These are phyloP conservation scores for Barbus barbus DNA, from an alignment of 2,113 vertebrate genomes.

Conservation along the genomic window DNA sequence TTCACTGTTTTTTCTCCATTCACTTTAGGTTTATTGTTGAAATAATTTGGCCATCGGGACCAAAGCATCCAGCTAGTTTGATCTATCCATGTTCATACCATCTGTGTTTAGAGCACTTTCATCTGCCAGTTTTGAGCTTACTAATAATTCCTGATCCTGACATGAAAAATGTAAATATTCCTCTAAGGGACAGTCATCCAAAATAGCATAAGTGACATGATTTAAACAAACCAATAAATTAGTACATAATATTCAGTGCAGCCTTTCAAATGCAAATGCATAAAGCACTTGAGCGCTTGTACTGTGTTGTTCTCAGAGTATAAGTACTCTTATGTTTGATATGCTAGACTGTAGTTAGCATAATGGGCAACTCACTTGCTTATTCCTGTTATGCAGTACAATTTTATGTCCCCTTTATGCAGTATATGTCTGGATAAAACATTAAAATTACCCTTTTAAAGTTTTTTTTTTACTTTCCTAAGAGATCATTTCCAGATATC, in stretches of 20 bases:
- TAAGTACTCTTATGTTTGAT: conserved; percentile 17
- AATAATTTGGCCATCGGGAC: conserved; percentile 10
- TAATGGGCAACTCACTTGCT: not conserved
- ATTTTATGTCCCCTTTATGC: not conserved
- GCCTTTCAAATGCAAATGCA: conserved; percentile 29
- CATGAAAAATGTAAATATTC: not conserved
- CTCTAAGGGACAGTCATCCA: conserved; percentile 2
- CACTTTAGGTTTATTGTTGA: not conserved
- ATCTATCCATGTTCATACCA: not conserved
- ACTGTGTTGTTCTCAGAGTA: conserved; percentile 2
- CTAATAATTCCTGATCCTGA: not conserved
- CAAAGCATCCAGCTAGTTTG: not conserved
- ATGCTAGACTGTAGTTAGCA: conserved; percentile 10
- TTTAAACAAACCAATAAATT: conserved; percentile 21
- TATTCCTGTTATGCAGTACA: conserved; percentile 5
- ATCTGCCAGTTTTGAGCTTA: not conserved
- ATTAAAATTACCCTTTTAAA: not conserved
- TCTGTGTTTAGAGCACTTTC: conserved; percentile 12
- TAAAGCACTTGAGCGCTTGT: conserved; percentile 25
- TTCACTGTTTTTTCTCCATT: not conserved
- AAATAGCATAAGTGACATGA: not conserved
- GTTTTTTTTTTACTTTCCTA: not conserved
- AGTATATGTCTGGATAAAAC: not conserved
- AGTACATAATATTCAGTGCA: not conserved
- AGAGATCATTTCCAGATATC: not conserved